These are phyloP conservation scores for Threskiornis aethiopicus DNA, from an alignment of 2,797 vertebrate genomes.

Conservation along the genomic window DNA sequence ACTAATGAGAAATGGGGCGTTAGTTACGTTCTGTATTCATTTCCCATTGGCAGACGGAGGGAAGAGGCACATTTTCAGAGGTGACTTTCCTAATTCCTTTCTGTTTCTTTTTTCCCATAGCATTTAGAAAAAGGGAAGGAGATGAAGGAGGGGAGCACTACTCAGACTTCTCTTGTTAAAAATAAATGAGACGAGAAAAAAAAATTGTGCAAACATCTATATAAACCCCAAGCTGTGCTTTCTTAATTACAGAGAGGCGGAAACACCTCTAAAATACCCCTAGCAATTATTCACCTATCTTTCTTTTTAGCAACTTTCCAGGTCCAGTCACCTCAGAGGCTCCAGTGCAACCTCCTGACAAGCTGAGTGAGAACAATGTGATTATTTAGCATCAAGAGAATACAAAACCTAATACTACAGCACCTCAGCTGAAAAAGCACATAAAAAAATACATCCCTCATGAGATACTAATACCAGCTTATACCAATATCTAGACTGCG, in stretches of 20 bases:
- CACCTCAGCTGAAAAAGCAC: neutral
- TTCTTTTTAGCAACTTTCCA: slow-evolving; percentile 28
- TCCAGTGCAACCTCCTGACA: slow-evolving; percentile 16
- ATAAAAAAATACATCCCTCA: neutral
- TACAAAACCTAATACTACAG: neutral
- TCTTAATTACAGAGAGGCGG: slow-evolving; percentile 46
- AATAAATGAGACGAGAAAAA: neutral
- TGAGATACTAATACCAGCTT: neutral
- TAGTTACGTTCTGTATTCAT: neutral
- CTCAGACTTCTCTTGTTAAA: neutral
- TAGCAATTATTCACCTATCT: slow-evolving; percentile 23
- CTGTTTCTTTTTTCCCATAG: neutral
- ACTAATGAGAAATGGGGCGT: neutral
- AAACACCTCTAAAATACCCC: slow-evolving; percentile 30
- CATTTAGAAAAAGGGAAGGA: neutral
- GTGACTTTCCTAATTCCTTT: neutral
- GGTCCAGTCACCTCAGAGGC: slow-evolving; percentile 16
- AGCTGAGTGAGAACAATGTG: slow-evolving; percentile 30
- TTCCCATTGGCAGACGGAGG: neutral
- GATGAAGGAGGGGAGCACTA: neutral
- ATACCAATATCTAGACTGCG: neutral
- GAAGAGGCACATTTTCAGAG: neutral
- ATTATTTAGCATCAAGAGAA: slow-evolving; percentile 44
- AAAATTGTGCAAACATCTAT: slow-evolving; percentile 33
- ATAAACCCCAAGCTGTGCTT: slow-evolving; percentile 27